Evolutionary conservation across 2,797 vertebrate species (phyloP).

Genomic region (Ataeniobius toweri): DNA sequence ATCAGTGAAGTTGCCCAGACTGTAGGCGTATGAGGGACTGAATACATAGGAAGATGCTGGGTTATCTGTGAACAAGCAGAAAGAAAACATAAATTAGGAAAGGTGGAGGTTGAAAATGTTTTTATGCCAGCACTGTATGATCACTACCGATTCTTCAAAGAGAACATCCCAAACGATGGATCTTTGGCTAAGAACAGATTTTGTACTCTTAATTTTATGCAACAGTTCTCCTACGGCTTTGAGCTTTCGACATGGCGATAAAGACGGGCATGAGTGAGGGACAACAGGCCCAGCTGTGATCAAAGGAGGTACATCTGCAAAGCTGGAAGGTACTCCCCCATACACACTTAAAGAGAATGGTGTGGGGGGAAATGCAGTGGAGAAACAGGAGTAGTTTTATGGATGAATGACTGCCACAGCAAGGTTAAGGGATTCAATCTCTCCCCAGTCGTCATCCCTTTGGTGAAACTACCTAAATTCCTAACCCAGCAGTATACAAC

Average conservation of each 20-base stretch:
- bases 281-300: slow-evolving; percentile 63
- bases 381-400: slow-evolving; percentile 43
- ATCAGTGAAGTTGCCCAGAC: slow-evolving; percentile 33
- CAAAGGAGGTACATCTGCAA: slow-evolving; percentile 57
- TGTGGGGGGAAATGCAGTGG: slow-evolving; percentile 16
- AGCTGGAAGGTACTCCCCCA: slow-evolving; percentile 17
- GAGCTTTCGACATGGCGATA: slow-evolving; percentile 41
- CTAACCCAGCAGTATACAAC: slow-evolving; percentile 40
- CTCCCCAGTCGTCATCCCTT: slow-evolving; percentile 36
- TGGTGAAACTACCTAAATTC: slow-evolving; percentile 34
- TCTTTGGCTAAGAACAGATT: not conserved
- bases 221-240: slow-evolving; percentile 39
- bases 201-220: slow-evolving; percentile 35
- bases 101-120: not conserved
- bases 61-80: slow-evolving; percentile 41
- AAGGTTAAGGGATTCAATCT: slow-evolving; percentile 64
- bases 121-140: not conserved
- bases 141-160: slow-evolving; percentile 1
- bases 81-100: not conserved
- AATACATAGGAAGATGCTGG: not conserved
- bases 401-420: slow-evolving; percentile 66
- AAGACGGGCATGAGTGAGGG: slow-evolving; percentile 49
- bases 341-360: not conserved
- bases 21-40: slow-evolving; percentile 23
- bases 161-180: slow-evolving; percentile 2